Evolutionary conservation across 2,888 invertebrate genomes (phyloP).

Genomic region (Isotomurus palustris): DNA sequence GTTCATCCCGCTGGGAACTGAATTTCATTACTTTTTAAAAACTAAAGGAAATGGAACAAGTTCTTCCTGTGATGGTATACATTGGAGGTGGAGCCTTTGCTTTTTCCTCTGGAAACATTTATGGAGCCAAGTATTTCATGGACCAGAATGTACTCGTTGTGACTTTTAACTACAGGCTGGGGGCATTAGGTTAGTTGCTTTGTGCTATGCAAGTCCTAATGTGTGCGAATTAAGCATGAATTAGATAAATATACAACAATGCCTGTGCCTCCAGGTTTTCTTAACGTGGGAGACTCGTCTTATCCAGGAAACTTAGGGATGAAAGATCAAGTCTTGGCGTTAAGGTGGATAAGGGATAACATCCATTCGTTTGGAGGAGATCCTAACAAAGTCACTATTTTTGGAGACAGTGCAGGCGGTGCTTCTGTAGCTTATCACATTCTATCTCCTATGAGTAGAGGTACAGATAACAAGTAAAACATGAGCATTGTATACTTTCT

Average conservation of each 20-base stretch:
- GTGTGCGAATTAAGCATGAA: background rate
- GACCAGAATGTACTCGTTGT: conserved; percentile 30
- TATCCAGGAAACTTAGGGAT: conserved; percentile 36
- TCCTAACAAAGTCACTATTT: conserved; percentile 23
- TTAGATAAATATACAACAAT: background rate
- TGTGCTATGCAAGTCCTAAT: background rate
- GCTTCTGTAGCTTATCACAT: conserved; percentile 37
- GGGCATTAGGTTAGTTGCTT: conserved; percentile 18
- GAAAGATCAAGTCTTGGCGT: conserved; percentile 34
- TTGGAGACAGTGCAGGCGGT: conserved; percentile 29
- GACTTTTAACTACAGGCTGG: conserved; percentile 34
- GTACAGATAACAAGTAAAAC: background rate
- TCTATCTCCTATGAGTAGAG: conserved; percentile 33
- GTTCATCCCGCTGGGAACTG: too few species aligned
- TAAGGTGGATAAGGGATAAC: conserved; percentile 33
- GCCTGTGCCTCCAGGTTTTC: conserved; percentile 17
- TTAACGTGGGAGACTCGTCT: conserved; percentile 26
- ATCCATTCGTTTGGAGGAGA: conserved; percentile 32
- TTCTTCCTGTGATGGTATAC: conserved; percentile 35
- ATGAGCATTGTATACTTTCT: background rate
- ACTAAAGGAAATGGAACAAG: conserved; percentile 22
- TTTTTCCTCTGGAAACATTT: conserved; percentile 31
- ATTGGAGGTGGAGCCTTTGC: conserved; percentile 34
- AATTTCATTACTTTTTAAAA: background rate
- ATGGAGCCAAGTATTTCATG: conserved; percentile 30